These are phyloP conservation scores for Nicator chloris DNA, from an alignment of 2,113 vertebrate species.

Conservation along the genomic window DNA sequence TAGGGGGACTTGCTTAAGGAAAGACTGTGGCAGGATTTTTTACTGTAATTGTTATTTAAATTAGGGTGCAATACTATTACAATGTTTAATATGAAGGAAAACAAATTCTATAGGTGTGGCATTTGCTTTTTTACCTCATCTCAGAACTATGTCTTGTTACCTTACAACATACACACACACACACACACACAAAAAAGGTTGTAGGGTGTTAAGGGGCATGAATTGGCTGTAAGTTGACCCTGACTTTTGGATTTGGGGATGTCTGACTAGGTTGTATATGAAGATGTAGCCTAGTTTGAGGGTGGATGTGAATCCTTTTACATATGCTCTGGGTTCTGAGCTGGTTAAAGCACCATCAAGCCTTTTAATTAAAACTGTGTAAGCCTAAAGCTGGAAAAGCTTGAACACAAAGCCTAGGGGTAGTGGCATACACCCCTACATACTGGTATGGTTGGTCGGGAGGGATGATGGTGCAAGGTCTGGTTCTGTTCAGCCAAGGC, in stretches of 20 bases:
- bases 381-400: not conserved
- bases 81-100: not conserved
- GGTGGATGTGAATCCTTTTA: not conserved
- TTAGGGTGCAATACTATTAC: not conserved
- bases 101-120: not conserved
- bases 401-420: not conserved
- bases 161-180: not conserved
- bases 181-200: not conserved
- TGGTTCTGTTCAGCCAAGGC: not conserved
- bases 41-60: not conserved
- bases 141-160: not conserved
- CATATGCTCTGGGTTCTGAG: not conserved
- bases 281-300: not conserved
- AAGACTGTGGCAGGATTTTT: not conserved
- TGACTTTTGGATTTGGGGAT: not conserved
- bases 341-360: not conserved
- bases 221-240: not conserved
- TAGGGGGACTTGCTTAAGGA: not conserved
- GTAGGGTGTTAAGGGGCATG: not conserved
- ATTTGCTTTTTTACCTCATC: not conserved
- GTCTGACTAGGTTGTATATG: not conserved
- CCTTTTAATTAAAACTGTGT: not conserved
- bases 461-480: not conserved
- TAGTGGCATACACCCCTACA: not conserved
- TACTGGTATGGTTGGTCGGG: not conserved